Base-by-base conservation (phyloP, 2,888 invertebrate genomes). In the Drosophila anceps region DNA sequence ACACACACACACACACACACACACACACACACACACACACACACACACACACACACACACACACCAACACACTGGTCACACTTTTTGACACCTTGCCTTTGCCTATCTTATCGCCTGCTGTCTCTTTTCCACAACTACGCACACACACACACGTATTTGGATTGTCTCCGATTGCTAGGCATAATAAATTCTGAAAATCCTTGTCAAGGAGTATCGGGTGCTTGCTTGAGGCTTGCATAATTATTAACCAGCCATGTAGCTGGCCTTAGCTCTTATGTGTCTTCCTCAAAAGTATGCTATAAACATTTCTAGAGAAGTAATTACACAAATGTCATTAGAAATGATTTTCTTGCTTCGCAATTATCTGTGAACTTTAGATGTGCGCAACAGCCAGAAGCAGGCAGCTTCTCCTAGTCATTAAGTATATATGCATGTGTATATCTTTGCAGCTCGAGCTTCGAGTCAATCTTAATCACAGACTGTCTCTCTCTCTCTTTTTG, bases 31-130 rank as follows among this genome's bases (percentile, higher is more conserved):
- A 15, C n/a, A n/a, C n/a, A n/a, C n/a, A n/a, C n/a, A n/a, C n/a
- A n/a, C n/a, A 13, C 18, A 9, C 24, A 31, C 31, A 29, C 10
- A 24, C 12, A 20, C 37, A 18, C 12, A 20, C 50, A 15, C 20
- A 37, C 46, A 9, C 29, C 51, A 29, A 18, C 4, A 41, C 10
- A 18, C 39, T 48, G 29, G 48, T 48, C 55, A 64, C 50, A 66
- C 51, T 75, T 63, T 67, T 61, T 63, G 72, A 64, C 72, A 67
- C 58, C 50, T 41, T 51, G 24, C 20, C 31, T 62, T 20, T 60
- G 33, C 71, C 24, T 24, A 20, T 15, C 24, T 37, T 35, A 43
- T 24, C 13, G 18, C 12, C 37, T n/a, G 35, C 27, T 29, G 29
- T 59, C 59, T 48, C 37, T 18, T 9, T 18, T 5, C 10, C 24